Base-by-base conservation (phyloP, 2,888 invertebrate species). In the Hirtodrosophila duncani region DNA sequence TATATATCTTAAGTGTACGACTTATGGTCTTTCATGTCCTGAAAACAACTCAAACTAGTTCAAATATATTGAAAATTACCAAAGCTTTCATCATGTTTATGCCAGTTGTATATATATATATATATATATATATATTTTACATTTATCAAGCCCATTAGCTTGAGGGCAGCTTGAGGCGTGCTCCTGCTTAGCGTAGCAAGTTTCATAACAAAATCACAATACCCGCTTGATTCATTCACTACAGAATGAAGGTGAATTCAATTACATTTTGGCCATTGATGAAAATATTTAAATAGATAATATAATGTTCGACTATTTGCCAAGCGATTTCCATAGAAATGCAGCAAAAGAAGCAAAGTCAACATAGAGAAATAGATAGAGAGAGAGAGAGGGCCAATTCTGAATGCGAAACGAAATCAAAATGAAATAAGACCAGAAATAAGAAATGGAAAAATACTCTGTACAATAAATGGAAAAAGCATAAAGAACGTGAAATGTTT, bases 401-500 rank as follows among this genome's bases (percentile, higher is more conserved):
- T 23, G 23, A 13, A 23, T 14, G 23, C n/a, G n/a, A n/a, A 7
- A 14, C 9, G n/a, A n/a, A 33, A 27, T 27, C 3, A 17, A 23
- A 24, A 23, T 13, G 21, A 3, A 26, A 38, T 9, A 38, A 38
- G 13, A 14, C 20, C 18, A 2, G n/a, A 14, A 29, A 23, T 10
- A 14, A 20, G 9, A 4, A 2, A 3, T 6, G 8, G 16, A 33
- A 8, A 39, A 37, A 45, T n/a, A n/a, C n/a, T n/a, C 49, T 59
- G 44, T 53, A 64, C 41, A 63, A 59, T 53, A 62, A 77, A 60
- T 57, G 49, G 66, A 43, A 10, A 42, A 23, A 36, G 36, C 31
- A 39, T 50, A 42, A 29, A 45, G 21, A 63, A 53, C 34, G 56
- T 41, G 50, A 68, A 72, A 56, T 63, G 43, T 77, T 70, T 72